Conservation (phyloP, 2,113 vertebrate genomes). For the Oceanites oceanicus region DNA sequence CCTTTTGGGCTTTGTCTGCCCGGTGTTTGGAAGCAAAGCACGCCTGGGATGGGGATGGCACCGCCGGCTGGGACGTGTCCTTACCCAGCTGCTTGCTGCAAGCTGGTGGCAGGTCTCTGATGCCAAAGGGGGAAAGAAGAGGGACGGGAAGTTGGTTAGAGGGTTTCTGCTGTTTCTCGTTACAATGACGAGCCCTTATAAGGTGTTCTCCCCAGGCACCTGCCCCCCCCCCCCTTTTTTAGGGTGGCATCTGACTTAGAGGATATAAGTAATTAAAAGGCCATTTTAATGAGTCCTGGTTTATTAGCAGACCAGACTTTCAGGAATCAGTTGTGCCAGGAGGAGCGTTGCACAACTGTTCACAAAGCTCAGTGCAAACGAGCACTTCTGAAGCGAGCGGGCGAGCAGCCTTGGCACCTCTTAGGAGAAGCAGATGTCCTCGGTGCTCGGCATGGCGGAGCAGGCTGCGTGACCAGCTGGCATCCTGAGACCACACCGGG, state of each 20-base stretch:
- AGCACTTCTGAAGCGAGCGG: fast-evolving
- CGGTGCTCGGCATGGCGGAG: fast-evolving
- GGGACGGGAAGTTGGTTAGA: fast-evolving
- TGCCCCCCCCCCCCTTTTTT: background rate
- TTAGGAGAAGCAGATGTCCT: background rate
- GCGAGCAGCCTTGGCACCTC: background rate
- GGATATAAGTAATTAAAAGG: background rate
- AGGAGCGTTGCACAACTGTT: background rate
- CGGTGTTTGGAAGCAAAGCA: background rate
- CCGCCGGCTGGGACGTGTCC: background rate
- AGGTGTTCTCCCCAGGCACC: background rate
- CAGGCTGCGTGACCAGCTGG: background rate
- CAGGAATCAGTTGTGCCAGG: background rate
- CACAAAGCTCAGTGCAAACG: background rate
- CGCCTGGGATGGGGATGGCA: background rate
- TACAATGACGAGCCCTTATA: background rate
- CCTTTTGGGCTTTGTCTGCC: background rate
- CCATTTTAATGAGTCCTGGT: background rate
- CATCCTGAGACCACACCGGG: background rate
- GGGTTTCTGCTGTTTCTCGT: background rate
- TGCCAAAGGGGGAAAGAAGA: background rate
- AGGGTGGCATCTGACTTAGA: background rate
- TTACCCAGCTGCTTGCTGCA: background rate
- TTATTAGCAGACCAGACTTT: background rate
- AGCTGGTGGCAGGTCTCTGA: background rate